Conservation (phyloP, 92 coral and sea anemone genomes). For the Ricordea florida region DNA sequence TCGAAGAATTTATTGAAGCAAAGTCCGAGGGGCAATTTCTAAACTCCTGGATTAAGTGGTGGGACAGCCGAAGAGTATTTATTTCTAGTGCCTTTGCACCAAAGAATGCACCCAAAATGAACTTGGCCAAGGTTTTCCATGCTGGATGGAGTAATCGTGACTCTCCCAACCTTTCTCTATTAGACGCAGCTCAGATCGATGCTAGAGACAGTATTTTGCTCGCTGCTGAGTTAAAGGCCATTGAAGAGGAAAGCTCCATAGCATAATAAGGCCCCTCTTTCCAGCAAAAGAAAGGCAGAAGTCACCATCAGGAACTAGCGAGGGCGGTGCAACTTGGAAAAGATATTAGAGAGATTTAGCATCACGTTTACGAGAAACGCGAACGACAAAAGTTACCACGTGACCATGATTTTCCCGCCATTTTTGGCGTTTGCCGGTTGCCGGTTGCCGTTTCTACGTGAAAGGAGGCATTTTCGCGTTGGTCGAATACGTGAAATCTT, state of each 20-base stretch:
- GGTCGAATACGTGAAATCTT: too few relatives aligned
- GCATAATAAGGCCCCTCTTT: constrained; percentile 56
- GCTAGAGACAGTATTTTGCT: constrained; percentile 51
- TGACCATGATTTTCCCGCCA: too few relatives aligned
- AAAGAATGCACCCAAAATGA: constrained; percentile 8
- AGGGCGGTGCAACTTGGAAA: constrained; percentile 49
- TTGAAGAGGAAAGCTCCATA: constrained; percentile 28
- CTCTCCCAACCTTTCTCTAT: constrained; percentile 1
- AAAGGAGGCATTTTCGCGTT: too few relatives aligned
- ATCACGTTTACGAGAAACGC: too few relatives aligned
- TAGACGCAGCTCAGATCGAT: constrained; percentile 55
- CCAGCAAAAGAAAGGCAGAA: constrained; percentile 31
- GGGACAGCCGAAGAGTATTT: constrained; percentile 15
- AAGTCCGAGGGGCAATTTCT: background rate
- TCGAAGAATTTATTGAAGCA: background rate
- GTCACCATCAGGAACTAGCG: constrained; percentile 35
- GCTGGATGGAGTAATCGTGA: constrained; percentile 20
- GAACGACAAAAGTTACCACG: too few relatives aligned
- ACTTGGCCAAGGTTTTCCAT: constrained; percentile 12
- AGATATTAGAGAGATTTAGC: too few relatives aligned
- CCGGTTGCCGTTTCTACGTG: too few relatives aligned
- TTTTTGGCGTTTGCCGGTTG: too few relatives aligned
- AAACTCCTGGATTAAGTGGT: constrained; percentile 7
- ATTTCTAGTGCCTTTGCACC: constrained; percentile 21
- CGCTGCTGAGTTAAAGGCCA: constrained; percentile 43